These are phyloP conservation scores for Heterotis niloticus DNA, from an alignment of 2,113 vertebrate species.

Conservation along the genomic window DNA sequence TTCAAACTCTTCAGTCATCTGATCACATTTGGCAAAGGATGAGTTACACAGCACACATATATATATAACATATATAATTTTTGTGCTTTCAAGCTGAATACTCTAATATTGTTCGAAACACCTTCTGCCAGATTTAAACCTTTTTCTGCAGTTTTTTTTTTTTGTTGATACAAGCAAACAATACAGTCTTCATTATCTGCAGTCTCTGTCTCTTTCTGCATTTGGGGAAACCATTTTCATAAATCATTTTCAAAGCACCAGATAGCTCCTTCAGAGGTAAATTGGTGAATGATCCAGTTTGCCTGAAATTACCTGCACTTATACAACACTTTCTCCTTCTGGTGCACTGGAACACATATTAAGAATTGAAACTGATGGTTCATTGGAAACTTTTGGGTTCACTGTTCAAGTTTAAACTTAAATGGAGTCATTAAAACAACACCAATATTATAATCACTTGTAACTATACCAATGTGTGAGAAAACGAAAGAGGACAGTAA, in stretches of 20 bases:
- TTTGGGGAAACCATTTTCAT: constrained; percentile 25
- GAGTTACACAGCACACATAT: constrained; percentile 37
- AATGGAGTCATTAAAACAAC: neutral
- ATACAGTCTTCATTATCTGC: constrained; percentile 36
- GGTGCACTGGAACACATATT: constrained; percentile 6
- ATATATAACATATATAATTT: constrained; percentile 30
- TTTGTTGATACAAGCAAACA: constrained; percentile 30
- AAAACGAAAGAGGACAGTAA: no score
- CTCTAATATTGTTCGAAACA: constrained; percentile 24
- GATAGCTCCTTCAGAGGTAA: constrained; percentile 40
- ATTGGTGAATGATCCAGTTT: neutral
- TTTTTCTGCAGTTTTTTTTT: constrained; percentile 31
- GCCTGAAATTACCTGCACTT: neutral
- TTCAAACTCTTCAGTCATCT: constrained; percentile 11
- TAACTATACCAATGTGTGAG: constrained; percentile 31
- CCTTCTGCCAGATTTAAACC: constrained; percentile 41
- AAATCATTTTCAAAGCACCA: neutral
- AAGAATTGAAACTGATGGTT: neutral
- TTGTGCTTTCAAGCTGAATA: constrained; percentile 41
- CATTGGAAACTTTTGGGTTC: neutral
- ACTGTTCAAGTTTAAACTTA: neutral
- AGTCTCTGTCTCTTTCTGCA: constrained; percentile 29
- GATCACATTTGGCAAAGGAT: constrained; percentile 27
- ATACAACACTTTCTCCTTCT: constrained; percentile 55
- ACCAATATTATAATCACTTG: neutral